Percentiles rank a stretch among this genome's conserved stretches.
Conservation (phyloP, 2,113 vertebrate genomes). For the Solea senegalensis region DNA sequence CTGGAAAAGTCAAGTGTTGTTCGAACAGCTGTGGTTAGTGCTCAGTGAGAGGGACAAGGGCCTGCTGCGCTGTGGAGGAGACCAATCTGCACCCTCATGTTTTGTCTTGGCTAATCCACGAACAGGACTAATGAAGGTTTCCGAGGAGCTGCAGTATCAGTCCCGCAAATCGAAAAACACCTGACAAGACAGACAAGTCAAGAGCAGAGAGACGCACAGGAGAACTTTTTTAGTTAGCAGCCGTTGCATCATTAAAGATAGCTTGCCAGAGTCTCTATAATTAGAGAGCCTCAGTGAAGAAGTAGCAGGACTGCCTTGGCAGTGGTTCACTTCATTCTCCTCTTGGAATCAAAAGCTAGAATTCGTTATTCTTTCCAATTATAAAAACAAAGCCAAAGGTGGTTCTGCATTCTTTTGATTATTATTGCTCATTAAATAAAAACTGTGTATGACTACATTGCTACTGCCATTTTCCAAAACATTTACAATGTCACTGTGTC, state of each 20-base stretch:
- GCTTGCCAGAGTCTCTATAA: conserved; percentile 64
- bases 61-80: conserved; percentile 59
- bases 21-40: conserved; percentile 69
- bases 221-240: conserved; percentile 36
- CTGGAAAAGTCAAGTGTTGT: conserved; percentile 72
- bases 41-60: conserved; percentile 52
- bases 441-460: conserved; percentile 24
- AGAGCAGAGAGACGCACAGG: conserved; percentile 12
- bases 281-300: conserved; percentile 53
- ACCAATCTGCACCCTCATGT: conserved; percentile 34
- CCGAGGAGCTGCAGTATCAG: conserved; percentile 71
- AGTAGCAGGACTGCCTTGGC: conserved; percentile 46
- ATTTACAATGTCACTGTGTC: neutral
- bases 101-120: conserved; percentile 61
- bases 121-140: conserved; percentile 67
- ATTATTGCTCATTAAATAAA: conserved; percentile 13
- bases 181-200: conserved; percentile 7
- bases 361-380: conserved; percentile 37
- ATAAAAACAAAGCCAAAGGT: conserved; percentile 16
- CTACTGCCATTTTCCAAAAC: conserved; percentile 7
- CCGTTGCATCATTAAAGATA: conserved; percentile 68
- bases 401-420: conserved; percentile 17
- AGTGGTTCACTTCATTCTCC: conserved; percentile 33
- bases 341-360: conserved; percentile 20
- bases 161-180: conserved; percentile 29